phyloP scores from a whole-genome alignment of 2,797 vertebrate genomes.

The Nyctalus aviator region DNA sequence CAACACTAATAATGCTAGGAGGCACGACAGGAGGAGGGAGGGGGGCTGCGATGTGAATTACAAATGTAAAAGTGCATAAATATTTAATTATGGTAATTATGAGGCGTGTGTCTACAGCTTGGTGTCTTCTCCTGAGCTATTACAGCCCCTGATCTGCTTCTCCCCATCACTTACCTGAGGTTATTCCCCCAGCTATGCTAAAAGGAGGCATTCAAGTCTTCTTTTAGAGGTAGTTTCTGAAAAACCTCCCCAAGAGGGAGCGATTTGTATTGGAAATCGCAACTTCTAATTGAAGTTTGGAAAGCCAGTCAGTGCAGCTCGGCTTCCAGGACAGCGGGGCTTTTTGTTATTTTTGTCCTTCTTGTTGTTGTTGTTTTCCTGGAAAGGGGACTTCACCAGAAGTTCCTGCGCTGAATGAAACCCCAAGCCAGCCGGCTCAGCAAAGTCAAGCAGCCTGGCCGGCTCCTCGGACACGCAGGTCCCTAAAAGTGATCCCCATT shows the following conservation, averaged over 20 bases:
- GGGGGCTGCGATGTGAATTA: slow-evolving; percentile 51
- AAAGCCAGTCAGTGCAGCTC: slow-evolving; percentile 34
- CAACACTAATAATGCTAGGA: background rate
- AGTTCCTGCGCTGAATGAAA: slow-evolving; percentile 38
- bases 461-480: background rate
- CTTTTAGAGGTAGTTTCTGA: slow-evolving; percentile 22
- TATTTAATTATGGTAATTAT: slow-evolving; percentile 75
- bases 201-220: slow-evolving; percentile 20
- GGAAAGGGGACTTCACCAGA: slow-evolving; percentile 51
- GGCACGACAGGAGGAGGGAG: background rate
- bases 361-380: background rate
- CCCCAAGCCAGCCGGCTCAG: background rate
- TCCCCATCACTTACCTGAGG: background rate
- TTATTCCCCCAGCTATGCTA: background rate
- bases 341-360: too few species aligned
- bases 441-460: background rate
- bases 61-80: slow-evolving; percentile 68
- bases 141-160: slow-evolving; percentile 40
- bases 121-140: slow-evolving; percentile 52
- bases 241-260: slow-evolving; percentile 59
- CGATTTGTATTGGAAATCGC: slow-evolving; percentile 54
- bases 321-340: background rate
- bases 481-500: background rate
- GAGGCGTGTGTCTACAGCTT: slow-evolving; percentile 29
- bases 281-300: slow-evolving; percentile 77